Evolutionary conservation across 2,888 invertebrate species (phyloP).

Genomic region (Nudaria mundana): DNA sequence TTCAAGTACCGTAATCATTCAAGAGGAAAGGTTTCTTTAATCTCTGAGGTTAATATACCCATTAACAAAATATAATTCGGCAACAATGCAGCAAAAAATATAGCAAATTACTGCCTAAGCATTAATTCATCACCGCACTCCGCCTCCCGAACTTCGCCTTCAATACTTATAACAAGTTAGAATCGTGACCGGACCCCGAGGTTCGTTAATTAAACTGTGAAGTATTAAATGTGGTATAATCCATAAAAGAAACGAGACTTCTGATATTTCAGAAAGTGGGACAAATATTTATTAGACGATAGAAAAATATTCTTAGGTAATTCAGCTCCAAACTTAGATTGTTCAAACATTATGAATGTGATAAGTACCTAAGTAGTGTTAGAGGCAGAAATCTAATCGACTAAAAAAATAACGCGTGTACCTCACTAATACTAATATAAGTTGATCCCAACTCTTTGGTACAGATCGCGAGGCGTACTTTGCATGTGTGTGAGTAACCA

Average conservation of each 20-base stretch:
- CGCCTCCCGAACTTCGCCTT: conserved; percentile 51
- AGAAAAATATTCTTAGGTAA: no score
- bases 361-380: no score
- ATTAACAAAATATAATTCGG: conserved; percentile 42
- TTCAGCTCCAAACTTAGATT: no score
- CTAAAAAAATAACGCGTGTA: no score
- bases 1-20: conserved; percentile 30
- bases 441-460: no score
- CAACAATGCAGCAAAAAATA: conserved; percentile 52
- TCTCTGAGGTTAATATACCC: conserved; percentile 42
- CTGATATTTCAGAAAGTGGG: conserved; percentile 24
- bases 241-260: conserved; percentile 22
- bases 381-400: no score
- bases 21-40: conserved; percentile 32
- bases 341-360: no score
- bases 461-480: no score
- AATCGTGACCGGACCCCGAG: conserved; percentile 46
- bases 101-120: conserved; percentile 61
- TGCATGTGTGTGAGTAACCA: no score
- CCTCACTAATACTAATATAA: no score
- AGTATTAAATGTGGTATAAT: no score
- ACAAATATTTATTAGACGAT: conserved; percentile 15
- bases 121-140: conserved; percentile 55
- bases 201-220: conserved; percentile 35
- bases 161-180: conserved; percentile 36